Base-by-base conservation (phyloP, 2,113 vertebrate species). In the Pardalotus punctatus region DNA sequence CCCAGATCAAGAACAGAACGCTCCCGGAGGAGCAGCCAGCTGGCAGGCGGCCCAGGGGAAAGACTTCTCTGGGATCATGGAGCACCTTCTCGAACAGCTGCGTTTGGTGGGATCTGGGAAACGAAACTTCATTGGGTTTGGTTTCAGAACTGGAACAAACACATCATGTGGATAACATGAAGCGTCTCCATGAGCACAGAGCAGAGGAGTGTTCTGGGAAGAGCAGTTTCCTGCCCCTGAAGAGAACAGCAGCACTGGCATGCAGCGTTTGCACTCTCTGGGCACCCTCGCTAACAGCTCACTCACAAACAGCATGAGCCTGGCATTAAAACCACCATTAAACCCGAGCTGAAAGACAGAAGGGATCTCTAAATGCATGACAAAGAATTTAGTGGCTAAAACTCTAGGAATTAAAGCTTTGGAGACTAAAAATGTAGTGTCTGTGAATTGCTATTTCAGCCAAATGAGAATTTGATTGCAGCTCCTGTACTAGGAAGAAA, bases 1-100 rank as follows among this genome's bases (percentile, higher is more conserved):
- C 91, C 73, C 83, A 80, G 81, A 79, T 88, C 64, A 96, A 93
- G 94, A 96, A 94, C 96, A 96, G 95, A 95, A 90, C 1, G 47
- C 90, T 94, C 57, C 82, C 1, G 4, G 72, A 48, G 11, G 11
- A 91, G 92, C 71, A 88, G 92, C 91, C 91, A 92, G 22, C 87
- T 96, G 95, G 95, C 95, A 91, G 87, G 78, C 53, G 60, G 95
- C 94, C 96, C 84, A 50, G 86, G 86, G 67, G 42, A 81, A 14
- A 66, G 87, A 22, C 78, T 66, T 69, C 81, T 85, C 76, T 6
- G 3, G 64, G 85, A 78, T 48, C 82, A 35, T 15, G 42, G 58
- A 90, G 81, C 19, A 67, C 66, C 64, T 89, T 91, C 86, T 36
- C 12, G 0, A 86, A 29, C 81, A 60, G 79, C 20, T 47, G 54